These are phyloP conservation scores for Petrocephalus schoutedeni DNA, from an alignment of 2,797 vertebrate species.

Conservation along the genomic window DNA sequence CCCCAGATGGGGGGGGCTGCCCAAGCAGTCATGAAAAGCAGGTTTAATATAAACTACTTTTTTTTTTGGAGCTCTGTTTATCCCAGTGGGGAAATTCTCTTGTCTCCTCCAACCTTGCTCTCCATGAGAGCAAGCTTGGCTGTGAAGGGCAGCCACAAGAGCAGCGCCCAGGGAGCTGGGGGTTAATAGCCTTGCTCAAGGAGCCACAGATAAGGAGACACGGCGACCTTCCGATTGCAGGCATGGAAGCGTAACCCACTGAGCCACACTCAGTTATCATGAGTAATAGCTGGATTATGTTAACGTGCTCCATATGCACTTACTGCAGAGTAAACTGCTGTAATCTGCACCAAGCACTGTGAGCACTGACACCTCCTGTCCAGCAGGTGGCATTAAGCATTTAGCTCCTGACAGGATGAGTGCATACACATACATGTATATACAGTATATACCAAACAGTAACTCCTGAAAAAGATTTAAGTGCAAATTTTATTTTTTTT, in stretches of 20 bases:
- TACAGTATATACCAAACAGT: neutral
- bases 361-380: neutral
- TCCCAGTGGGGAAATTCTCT: too few relatives aligned
- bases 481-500: constrained; percentile 5
- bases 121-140: too few relatives aligned
- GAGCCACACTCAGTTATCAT: neutral
- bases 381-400: neutral
- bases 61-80: too few relatives aligned
- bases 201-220: too few relatives aligned
- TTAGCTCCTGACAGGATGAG: neutral
- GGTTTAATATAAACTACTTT: neutral
- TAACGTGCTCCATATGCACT: neutral
- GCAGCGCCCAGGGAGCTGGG: too few relatives aligned
- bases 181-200: too few relatives aligned
- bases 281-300: neutral
- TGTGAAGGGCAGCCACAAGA: too few relatives aligned
- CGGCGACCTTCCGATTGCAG: too few relatives aligned
- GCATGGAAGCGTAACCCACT: too few relatives aligned
- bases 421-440: neutral
- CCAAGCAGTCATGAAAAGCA: neutral
- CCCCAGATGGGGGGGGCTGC: neutral
- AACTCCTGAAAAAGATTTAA: neutral
- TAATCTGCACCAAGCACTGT: neutral
- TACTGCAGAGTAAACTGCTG: neutral
- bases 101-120: too few relatives aligned